A percentile compares a stretch with the other conserved stretches of the same genome.
Conservation (phyloP, 92 coral and sea anemone genomes). For the Zoanthus solanderi region DNA sequence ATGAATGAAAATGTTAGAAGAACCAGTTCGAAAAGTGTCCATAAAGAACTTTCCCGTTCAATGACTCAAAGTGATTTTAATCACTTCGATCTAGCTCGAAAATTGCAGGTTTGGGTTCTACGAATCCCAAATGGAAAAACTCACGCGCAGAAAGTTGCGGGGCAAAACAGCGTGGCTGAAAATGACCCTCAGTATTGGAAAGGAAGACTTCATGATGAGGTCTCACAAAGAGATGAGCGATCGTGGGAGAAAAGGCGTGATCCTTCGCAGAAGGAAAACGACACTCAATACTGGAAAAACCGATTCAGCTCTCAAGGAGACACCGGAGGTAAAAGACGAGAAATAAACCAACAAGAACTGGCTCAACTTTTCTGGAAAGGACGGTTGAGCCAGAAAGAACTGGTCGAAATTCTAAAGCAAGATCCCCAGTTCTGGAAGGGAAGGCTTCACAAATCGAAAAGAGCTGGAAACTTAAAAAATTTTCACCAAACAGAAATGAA, state of each 20-base stretch:
- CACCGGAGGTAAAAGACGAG: neutral
- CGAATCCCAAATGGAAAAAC: neutral
- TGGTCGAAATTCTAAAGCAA: too few species aligned
- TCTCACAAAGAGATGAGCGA: too few species aligned
- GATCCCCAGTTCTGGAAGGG: too few species aligned
- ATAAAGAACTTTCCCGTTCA: neutral
- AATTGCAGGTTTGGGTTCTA: neutral
- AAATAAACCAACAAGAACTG: neutral
- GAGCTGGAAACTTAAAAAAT: too few species aligned
- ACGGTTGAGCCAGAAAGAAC: too few species aligned
- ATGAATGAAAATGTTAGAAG: neutral
- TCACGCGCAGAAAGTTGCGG: neutral
- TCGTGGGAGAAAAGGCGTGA: too few species aligned
- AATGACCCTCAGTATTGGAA: constrained; percentile 21
- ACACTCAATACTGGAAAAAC: too few species aligned
- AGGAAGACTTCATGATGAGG: neutral
- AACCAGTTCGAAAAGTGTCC: neutral
- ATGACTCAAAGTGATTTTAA: neutral
- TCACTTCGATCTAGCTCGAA: neutral
- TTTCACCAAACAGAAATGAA: too few species aligned
- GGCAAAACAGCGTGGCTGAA: too few species aligned
- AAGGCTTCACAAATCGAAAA: too few species aligned
- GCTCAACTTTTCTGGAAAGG: too few species aligned
- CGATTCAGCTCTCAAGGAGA: neutral
- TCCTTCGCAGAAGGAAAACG: too few species aligned